Evolutionary conservation across 2,113 vertebrate genomes (phyloP).

Genomic region (Lamprologus lemairii): DNA sequence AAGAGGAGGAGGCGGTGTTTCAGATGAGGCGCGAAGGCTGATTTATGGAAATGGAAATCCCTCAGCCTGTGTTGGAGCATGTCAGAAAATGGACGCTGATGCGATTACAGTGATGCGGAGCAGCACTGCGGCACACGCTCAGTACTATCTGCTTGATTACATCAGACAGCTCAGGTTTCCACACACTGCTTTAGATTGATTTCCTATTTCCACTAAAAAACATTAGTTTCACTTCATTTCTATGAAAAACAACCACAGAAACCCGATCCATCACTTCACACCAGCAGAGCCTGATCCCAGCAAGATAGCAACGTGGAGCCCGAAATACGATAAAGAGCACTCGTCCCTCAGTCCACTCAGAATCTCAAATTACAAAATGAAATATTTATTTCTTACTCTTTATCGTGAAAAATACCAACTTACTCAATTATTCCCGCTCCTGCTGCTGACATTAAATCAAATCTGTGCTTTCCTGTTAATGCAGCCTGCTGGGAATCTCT

Average conservation of each 20-base stretch:
- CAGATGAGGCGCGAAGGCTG: background rate
- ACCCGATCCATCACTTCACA: background rate
- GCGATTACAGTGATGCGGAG: background rate
- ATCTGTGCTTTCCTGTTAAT: background rate
- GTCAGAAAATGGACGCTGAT: background rate
- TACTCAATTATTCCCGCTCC: background rate
- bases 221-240: background rate
- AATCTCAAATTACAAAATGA: background rate
- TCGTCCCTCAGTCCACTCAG: background rate
- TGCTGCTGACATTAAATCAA: background rate
- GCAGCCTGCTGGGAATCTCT: background rate
- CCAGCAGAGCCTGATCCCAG: background rate
- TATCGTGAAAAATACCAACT: background rate
- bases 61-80: background rate
- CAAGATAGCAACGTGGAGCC: background rate
- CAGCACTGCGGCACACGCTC: background rate
- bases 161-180: background rate
- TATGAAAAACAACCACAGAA: background rate
- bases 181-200: background rate
- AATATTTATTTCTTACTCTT: background rate
- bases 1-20: background rate
- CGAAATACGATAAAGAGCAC: background rate
- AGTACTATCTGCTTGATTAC: background rate
- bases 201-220: background rate
- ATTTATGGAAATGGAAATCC: background rate